Evolutionary conservation across 2,113 vertebrate genomes (phyloP).

Genomic region (Scomber japonicus): DNA sequence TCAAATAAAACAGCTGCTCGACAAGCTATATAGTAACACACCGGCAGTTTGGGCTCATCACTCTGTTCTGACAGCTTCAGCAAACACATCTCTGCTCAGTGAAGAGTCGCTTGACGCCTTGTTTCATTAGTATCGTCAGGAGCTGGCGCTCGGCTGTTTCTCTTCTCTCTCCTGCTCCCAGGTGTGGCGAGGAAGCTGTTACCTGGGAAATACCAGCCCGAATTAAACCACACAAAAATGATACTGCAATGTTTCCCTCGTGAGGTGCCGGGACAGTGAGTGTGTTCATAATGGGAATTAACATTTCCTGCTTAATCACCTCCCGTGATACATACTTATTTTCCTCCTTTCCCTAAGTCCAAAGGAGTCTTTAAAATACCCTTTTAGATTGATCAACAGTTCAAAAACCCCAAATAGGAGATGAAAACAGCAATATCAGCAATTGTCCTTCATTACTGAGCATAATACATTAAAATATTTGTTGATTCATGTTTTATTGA

Average conservation of each 20-base stretch:
- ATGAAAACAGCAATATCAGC: too few species aligned
- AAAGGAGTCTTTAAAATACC: too few species aligned
- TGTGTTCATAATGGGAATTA: conserved; percentile 31
- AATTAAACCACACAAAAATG: neutral
- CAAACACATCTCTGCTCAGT: conserved; percentile 3
- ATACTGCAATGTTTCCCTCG: neutral
- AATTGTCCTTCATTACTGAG: too few species aligned
- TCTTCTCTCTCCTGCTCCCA: conserved; percentile 16
- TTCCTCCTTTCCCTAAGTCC: conserved; percentile 5
- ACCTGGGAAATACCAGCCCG: conserved; percentile 31
- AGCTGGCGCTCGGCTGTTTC: neutral
- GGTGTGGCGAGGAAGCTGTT: conserved; percentile 1
- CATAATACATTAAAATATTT: too few species aligned
- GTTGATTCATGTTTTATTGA: too few species aligned
- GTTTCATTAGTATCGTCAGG: conserved; percentile 22
- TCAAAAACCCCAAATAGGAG: too few species aligned
- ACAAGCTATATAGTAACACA: conserved; percentile 2
- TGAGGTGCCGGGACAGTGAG: neutral
- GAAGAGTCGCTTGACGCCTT: neutral
- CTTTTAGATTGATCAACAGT: too few species aligned
- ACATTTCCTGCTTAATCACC: conserved; percentile 37
- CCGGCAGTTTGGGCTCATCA: conserved; percentile 20
- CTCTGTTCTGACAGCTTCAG: conserved; percentile 7
- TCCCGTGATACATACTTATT: conserved; percentile 16
- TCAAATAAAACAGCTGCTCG: conserved; percentile 20